Percentiles rank a stretch among this genome's conserved stretches.
These are phyloP conservation scores for Oryzias javanicus DNA, from an alignment of 2,113 vertebrate species.

Conservation along the genomic window DNA sequence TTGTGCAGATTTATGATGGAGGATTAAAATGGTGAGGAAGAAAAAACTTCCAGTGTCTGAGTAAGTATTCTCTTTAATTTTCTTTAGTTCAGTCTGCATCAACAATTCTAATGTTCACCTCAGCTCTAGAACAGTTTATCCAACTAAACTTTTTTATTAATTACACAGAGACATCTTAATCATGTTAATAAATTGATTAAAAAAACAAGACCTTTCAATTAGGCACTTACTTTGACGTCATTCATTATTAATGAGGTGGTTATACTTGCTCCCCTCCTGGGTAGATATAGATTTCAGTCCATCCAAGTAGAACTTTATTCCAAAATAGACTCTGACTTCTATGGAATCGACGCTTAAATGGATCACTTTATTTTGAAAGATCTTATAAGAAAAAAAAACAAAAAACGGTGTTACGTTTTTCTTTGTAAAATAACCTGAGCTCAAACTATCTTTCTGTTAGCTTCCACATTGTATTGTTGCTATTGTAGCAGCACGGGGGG, in stretches of 20 bases:
- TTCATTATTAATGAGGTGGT: constrained; percentile 61
- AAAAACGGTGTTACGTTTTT: not conserved
- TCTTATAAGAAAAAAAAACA: not conserved
- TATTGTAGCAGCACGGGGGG: constrained; percentile 63
- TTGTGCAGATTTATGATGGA: constrained; percentile 66
- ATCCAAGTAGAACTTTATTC: constrained; percentile 16
- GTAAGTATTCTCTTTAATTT: constrained; percentile 58
- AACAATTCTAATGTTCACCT: not conserved
- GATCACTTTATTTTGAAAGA: not conserved
- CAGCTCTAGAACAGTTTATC: not conserved
- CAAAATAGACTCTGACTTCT: not conserved
- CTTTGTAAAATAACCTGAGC: constrained; percentile 34
- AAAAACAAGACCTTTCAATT: constrained; percentile 34
- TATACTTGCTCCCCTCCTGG: constrained; percentile 39
- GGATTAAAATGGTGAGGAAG: constrained; percentile 69
- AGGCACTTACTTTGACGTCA: constrained; percentile 25
- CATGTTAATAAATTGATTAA: constrained; percentile 16
- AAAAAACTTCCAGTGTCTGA: constrained; percentile 70
- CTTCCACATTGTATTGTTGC: constrained; percentile 72
- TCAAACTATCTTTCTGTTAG: constrained; percentile 64
- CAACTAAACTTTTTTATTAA: not conserved
- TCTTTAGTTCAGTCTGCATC: not conserved
- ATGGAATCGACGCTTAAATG: not conserved
- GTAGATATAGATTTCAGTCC: constrained; percentile 52
- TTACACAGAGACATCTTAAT: not conserved